Conservation (phyloP, 2,113 vertebrate species). For the Pleuronectes platessa region DNA sequence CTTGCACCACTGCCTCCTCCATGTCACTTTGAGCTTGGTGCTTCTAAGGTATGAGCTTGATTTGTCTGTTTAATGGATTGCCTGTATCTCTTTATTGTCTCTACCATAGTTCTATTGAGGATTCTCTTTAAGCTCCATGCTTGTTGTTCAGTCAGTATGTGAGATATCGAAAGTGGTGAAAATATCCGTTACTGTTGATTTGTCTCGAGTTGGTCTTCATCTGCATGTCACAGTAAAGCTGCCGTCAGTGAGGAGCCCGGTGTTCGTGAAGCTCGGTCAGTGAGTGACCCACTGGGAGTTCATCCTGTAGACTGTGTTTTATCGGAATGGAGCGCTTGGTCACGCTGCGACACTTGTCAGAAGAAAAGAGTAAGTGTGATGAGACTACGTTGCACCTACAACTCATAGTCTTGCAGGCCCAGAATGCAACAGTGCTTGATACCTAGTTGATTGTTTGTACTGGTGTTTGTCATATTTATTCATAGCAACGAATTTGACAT, state of each 20-base stretch:
- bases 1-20: conserved; percentile 36
- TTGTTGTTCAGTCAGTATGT: no score
- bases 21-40: conserved; percentile 33
- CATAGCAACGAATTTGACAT: no score
- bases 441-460: background rate
- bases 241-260: background rate
- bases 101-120: background rate
- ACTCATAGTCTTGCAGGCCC: no score
- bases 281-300: background rate
- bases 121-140: no score
- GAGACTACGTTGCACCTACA: background rate
- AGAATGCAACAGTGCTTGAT: background rate
- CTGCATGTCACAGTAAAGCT: conserved; percentile 34
- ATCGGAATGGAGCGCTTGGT: conserved; percentile 91
- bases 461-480: no score
- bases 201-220: conserved; percentile 4
- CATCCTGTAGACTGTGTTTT: conserved; percentile 85
- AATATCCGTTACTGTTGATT: background rate
- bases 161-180: background rate
- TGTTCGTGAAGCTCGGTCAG: conserved; percentile 55
- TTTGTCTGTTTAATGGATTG: background rate
- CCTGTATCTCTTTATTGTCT: background rate
- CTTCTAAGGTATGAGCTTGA: conserved; percentile 64
- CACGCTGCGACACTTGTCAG: conserved; percentile 88
- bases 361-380: conserved; percentile 87